Evolutionary conservation across 1,140 invertebrate species (phyloP), one percentile per base, ranked within the genome.

Genomic region (Epicauta chinensis): DNA sequence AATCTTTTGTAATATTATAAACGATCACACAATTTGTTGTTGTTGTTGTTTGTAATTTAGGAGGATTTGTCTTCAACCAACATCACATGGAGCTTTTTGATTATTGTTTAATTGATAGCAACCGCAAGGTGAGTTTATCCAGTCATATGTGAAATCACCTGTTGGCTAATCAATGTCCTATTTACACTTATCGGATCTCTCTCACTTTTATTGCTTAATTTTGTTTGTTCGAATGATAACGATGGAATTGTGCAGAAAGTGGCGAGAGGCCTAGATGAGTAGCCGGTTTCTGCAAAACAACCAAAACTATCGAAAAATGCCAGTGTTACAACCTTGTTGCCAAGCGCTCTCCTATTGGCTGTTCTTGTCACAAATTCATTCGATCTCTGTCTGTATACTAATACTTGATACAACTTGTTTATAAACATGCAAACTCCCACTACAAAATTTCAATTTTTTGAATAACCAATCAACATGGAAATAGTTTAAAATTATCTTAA

Each of bases 301-400:
- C 52, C 45, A 37, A 54, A 54, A 54, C 30, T 54, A 54, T 49
- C 52, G 46, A 54, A 54, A 54, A 47, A 50, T 55, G 42, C 45
- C 36, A n/a, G n/a, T 23, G 41, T 45, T 36, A 23, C 23, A 32
- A 36, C 36, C 42, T 55, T 55, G 53, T 55, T 55, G 41, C 53
- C 47, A 55, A 43, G 53, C 53, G 42, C 40, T 40, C 47, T 50
- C 47, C 35, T 41, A 50, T 50, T 50, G 47, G 47, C 35, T 50
- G 34, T 50, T 50, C 45, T 47, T 47, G 45, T 47, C 45, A 16
- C 38, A 23, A 38, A 37, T 34, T 47, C 45, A 37, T 37, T 17
- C 45, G 45, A 47, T 47, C 45, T 47, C 45, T 47, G 36, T 47
- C 45, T 47, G 34, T 47, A 37, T 29, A 47, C 16, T 23, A 15